A percentile compares a stretch with the other conserved stretches of the same genome.
Conservation (phyloP, 2,797 vertebrate genomes). For the Danio tinwini region DNA sequence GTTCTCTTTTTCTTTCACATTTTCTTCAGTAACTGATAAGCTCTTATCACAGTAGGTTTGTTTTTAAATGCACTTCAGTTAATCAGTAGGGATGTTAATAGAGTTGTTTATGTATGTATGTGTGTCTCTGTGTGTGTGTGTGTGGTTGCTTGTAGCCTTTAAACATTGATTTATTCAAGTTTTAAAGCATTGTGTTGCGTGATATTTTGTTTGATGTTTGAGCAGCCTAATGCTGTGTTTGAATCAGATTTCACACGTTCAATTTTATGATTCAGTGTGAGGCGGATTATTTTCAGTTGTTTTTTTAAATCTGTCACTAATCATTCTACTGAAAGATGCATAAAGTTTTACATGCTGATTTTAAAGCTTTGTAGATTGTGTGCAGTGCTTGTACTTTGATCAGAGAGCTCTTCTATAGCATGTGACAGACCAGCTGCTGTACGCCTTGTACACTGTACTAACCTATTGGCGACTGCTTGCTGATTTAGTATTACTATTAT, state of each 20-base stretch:
- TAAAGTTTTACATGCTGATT: constrained; percentile 12
- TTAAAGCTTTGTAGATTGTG: not conserved
- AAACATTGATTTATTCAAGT: too few relatives aligned
- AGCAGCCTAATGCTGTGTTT: not conserved
- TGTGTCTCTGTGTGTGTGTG: not conserved
- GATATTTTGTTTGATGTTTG: not conserved
- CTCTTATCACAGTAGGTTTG: constrained; percentile 27
- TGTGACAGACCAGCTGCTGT: constrained; percentile 33
- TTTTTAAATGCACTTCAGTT: constrained; percentile 25
- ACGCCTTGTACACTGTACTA: not conserved
- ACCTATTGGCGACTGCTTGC: not conserved
- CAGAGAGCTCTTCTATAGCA: constrained; percentile 7
- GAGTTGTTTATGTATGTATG: not conserved
- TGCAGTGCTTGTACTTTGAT: constrained; percentile 49
- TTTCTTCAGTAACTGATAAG: constrained; percentile 21
- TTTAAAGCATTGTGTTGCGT: not conserved
- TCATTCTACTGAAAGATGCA: not conserved
- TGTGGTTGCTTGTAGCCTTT: not conserved
- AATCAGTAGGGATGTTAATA: not conserved
- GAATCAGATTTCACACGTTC: not conserved
- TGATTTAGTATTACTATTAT: not conserved
- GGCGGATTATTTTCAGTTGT: not conserved
- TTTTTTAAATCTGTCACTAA: not conserved
- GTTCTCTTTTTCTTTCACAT: not conserved
- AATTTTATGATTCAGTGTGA: not conserved